A percentile compares a stretch with the other conserved stretches of the same genome.
Conservation (phyloP, 2,888 invertebrate genomes). For the Labia minor region DNA sequence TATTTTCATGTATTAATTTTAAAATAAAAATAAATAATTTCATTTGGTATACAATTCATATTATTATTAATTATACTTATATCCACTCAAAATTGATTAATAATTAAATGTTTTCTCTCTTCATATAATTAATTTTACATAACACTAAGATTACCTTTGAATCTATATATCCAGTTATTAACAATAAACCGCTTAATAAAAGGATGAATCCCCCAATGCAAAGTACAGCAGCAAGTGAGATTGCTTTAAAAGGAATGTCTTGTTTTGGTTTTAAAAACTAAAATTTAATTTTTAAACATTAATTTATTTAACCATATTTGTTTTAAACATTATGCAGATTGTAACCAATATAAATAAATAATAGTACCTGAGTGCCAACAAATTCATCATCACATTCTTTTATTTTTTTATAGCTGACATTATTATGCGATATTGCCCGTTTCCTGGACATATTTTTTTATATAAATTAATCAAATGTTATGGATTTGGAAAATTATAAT, state of each 20-base stretch:
- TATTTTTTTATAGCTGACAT: slow-evolving; percentile 21
- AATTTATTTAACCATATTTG: no score
- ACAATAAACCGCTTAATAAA: slow-evolving; percentile 63
- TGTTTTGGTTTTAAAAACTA: slow-evolving; percentile 42
- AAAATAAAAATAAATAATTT: slow-evolving; percentile 7
- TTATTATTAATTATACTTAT: background rate
- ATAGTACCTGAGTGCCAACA: slow-evolving; percentile 22
- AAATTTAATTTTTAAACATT: slow-evolving; percentile 19
- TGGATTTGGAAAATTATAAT: no score
- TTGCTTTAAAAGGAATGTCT: slow-evolving; percentile 76
- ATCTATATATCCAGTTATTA: slow-evolving; percentile 70
- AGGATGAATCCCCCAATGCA: slow-evolving; percentile 66
- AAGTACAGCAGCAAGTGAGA: slow-evolving; percentile 61
- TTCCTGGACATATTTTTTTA: slow-evolving; percentile 22
- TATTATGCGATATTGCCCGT: slow-evolving; percentile 18
- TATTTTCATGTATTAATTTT: background rate
- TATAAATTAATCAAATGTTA: no score
- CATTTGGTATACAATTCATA: no score
- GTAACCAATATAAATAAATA: background rate
- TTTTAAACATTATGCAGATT: no score
- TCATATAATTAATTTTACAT: background rate
- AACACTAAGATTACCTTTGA: slow-evolving; percentile 45
- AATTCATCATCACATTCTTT: slow-evolving; percentile 21
- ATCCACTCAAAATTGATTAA: background rate
- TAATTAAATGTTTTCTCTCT: background rate